Evolutionary conservation across 2,888 invertebrate species (phyloP), one percentile per base, ranked within the genome.

Genomic region (Bedellia somnulentella): DNA sequence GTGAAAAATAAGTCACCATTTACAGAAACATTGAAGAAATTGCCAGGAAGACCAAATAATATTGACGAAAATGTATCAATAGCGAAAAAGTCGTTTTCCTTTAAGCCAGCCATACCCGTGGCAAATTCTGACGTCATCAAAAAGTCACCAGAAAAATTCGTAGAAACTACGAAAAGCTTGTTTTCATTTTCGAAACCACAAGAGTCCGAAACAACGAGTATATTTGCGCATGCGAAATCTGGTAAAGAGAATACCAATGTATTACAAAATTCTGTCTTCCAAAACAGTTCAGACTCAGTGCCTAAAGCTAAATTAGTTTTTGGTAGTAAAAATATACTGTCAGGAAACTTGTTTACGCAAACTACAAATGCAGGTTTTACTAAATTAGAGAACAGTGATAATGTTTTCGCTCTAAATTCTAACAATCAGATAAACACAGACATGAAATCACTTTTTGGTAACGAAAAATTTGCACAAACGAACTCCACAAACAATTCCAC

Each of bases 141-240:
- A 24, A 52, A 49, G 37, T 59, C 63, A 2, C 57, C 62, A 6
- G 61, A 62, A 35, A 66, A 62, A 30, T 52, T 56, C 32, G 43
- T 37, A 27, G 33, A 36, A 21, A 47, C 55, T 34, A 36, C 44
- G 0, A 61, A 59, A 43, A 60, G 43, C 35, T 34, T 46, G 37
- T 73, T 68, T 40, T 56, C 56, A 10, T 75, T 75, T 52, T 73
- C 73, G 2, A 67, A 64, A 34, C 73, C 73, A 18, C 55, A 61
- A 43, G 52, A 59, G 30, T 51, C 49, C 13, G 33, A 5, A 13
- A n/a, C 12, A 34, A 13, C 43, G 39, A 30, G 29, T 32, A 24
- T 33, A 24, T 8, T n/a, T n/a, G n/a, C n/a, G n/a, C n/a, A n/a
- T 15, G 15, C 11, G 17, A 21, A 25, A 36, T 34, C 30, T 14